Conservation (phyloP, 2,888 invertebrate genomes). For the Rhyacophila evoluta region DNA sequence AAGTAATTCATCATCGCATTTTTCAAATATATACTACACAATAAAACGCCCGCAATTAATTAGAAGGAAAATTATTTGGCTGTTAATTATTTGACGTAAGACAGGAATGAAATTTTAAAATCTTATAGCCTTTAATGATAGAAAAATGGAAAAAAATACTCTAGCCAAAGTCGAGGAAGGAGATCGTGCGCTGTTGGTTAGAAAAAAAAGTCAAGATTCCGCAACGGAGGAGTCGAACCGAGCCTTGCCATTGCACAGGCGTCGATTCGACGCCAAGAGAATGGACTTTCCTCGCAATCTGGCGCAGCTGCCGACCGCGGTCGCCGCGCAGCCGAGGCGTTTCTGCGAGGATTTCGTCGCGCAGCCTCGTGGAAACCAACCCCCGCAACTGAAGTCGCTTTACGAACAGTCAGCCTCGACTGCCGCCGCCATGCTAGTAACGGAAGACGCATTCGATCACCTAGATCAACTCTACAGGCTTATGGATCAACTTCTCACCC, state of each 20-base stretch:
- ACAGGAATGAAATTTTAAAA: too few species aligned
- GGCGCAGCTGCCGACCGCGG: slow-evolving; percentile 63
- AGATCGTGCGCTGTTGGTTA: background rate
- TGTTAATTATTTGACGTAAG: too few species aligned
- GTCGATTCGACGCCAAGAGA: slow-evolving; percentile 58
- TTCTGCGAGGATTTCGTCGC: slow-evolving; percentile 62
- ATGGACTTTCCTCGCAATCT: slow-evolving; percentile 61
- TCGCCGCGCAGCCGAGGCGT: slow-evolving; percentile 60
- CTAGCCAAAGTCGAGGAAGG: background rate
- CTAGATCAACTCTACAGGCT: slow-evolving; percentile 82
- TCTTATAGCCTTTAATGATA: too few species aligned
- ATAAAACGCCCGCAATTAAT: too few species aligned
- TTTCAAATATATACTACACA: too few species aligned
- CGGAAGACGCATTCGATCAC: slow-evolving; percentile 80
- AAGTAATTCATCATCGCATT: too few species aligned
- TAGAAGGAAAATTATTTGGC: too few species aligned
- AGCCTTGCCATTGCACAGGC: slow-evolving; percentile 62
- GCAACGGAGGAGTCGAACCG: background rate
- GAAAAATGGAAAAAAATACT: background rate
- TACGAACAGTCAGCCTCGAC: slow-evolving; percentile 70
- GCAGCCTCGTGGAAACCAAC: slow-evolving; percentile 59
- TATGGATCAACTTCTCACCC: slow-evolving; percentile 79
- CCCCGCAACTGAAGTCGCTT: slow-evolving; percentile 62
- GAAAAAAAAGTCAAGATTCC: slow-evolving; percentile 37
- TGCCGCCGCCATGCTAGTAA: slow-evolving; percentile 71